These are phyloP conservation scores for Matsumurasca onukii DNA, from an alignment of 1,140 invertebrate species.

Conservation along the genomic window DNA sequence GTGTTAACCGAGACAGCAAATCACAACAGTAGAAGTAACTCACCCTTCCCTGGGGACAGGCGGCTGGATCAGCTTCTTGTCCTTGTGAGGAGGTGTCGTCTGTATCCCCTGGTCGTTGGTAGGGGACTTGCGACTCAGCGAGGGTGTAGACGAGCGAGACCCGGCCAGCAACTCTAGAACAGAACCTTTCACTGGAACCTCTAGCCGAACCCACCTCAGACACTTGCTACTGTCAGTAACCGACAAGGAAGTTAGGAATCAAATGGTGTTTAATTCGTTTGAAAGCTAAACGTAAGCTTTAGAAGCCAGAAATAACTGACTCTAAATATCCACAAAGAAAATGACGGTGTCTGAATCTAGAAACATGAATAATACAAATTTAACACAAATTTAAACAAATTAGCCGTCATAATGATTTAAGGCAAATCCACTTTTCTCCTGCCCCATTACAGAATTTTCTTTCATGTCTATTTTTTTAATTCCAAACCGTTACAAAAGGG, in stretches of 20 bases:
- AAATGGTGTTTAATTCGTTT: too few relatives aligned
- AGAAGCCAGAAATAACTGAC: background rate
- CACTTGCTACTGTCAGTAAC: background rate
- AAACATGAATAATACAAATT: too few relatives aligned
- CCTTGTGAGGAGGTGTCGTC: slow-evolving; percentile 46
- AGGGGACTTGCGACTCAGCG: slow-evolving; percentile 67
- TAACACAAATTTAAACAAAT: too few relatives aligned
- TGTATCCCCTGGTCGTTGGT: slow-evolving; percentile 82
- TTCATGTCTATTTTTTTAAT: too few relatives aligned
- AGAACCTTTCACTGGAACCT: slow-evolving; percentile 38
- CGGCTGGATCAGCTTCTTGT: slow-evolving; percentile 30
- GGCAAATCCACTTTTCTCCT: too few relatives aligned
- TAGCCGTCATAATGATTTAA: too few relatives aligned
- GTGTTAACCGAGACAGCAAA: too few relatives aligned
- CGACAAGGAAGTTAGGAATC: background rate
- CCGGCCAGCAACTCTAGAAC: slow-evolving; percentile 77
- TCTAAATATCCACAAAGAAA: too few relatives aligned
- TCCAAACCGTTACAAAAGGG: too few relatives aligned
- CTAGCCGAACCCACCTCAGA: background rate
- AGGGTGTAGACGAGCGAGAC: slow-evolving; percentile 72
- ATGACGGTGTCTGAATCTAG: too few relatives aligned
- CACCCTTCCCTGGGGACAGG: slow-evolving; percentile 8
- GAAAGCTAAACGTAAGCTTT: background rate
- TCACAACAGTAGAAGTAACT: too few relatives aligned
- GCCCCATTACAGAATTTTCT: too few relatives aligned